Evolutionary conservation across 2,113 vertebrate species (phyloP).

Genomic region (Arothron firmamentum): DNA sequence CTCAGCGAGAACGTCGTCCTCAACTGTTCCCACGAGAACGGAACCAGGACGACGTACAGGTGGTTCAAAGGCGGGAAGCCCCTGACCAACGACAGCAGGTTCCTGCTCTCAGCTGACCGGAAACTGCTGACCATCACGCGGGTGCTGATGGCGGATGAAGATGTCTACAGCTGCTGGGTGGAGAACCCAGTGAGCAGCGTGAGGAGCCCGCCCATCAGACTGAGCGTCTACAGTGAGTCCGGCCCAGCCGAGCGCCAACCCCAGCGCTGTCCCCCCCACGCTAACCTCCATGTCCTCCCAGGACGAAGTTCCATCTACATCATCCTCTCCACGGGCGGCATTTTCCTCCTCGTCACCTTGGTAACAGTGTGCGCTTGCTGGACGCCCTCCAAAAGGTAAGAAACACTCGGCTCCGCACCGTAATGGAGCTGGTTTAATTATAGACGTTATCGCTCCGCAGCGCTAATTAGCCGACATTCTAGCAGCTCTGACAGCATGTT

Average conservation of each 20-base stretch:
- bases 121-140: conserved; percentile 88
- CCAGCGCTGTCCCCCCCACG: neutral
- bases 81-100: conserved; percentile 82
- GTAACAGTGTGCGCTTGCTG: conserved; percentile 97
- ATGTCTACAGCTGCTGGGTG: conserved; percentile 86
- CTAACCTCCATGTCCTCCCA: conserved; percentile 44
- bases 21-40: conserved; percentile 89
- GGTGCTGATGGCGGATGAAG: conserved; percentile 86
- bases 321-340: conserved; percentile 93
- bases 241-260: too few species aligned
- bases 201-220: conserved; percentile 82
- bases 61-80: conserved; percentile 90
- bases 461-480: neutral
- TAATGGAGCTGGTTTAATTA: neutral
- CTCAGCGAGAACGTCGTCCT: conserved; percentile 86
- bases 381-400: conserved; percentile 86
- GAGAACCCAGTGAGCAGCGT: conserved; percentile 88
- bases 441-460: neutral
- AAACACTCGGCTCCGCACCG: neutral
- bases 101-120: conserved; percentile 84
- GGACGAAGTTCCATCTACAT: conserved; percentile 96
- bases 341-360: conserved; percentile 93
- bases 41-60: conserved; percentile 87
- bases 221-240: conserved; percentile 88
- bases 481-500: neutral